Evolutionary conservation across 2,888 invertebrate species (phyloP).

Genomic region (Dicycla oo): DNA sequence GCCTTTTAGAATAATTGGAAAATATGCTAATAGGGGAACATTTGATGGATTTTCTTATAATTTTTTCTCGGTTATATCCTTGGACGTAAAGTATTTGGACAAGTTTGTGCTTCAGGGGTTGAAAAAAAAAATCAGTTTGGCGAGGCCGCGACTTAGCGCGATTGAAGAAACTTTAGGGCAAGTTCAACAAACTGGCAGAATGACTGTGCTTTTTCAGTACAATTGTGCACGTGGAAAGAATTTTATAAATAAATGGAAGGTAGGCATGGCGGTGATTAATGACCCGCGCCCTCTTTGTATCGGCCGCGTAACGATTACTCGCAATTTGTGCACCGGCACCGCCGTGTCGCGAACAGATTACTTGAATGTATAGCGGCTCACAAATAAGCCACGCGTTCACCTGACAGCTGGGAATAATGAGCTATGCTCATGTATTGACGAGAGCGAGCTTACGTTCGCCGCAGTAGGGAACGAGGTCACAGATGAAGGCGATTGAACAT

Average conservation of each 20-base stretch:
- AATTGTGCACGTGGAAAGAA: conserved; percentile 26
- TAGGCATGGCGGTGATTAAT: conserved; percentile 52
- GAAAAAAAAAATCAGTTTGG: conserved; percentile 2
- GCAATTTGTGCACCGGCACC: conserved; percentile 7
- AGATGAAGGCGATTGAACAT: background rate
- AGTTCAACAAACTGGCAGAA: conserved; percentile 36
- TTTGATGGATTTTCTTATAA: conserved; percentile 28
- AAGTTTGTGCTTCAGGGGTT: background rate
- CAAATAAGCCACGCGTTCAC: background rate
- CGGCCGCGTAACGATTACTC: background rate
- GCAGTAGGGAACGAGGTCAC: background rate
- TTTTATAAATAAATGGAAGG: conserved; percentile 44
- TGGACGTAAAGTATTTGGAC: background rate
- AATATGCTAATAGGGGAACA: conserved; percentile 15
- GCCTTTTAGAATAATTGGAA: conserved; percentile 31
- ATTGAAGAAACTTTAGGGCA: conserved; percentile 24
- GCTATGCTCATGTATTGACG: conserved; percentile 2
- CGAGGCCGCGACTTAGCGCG: background rate
- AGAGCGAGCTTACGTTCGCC: background rate
- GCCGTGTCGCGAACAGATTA: conserved; percentile 18
- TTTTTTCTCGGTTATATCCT: background rate
- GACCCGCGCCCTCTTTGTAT: background rate
- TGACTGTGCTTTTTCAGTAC: conserved; percentile 43
- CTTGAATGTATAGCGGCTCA: background rate
- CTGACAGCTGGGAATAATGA: conserved; percentile 2